Percentiles rank a stretch among this genome's conserved stretches.
Conservation (phyloP, 2,113 vertebrate species). For the Bos javanicus region DNA sequence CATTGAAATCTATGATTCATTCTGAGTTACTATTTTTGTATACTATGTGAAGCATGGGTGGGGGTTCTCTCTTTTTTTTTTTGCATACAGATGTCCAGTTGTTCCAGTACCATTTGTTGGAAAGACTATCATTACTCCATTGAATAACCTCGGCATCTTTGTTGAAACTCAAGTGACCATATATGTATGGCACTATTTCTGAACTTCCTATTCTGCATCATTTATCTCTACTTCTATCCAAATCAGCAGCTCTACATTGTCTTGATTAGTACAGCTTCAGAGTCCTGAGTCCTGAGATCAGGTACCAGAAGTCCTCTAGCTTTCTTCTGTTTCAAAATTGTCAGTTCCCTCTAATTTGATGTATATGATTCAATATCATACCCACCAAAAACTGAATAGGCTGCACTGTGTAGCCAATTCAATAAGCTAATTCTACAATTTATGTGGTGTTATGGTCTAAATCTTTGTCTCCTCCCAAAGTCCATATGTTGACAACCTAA, state of each 20-base stretch:
- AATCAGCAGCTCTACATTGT: background rate
- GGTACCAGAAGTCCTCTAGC: background rate
- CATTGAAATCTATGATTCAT: background rate
- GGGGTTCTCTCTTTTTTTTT: background rate
- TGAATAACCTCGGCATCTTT: background rate
- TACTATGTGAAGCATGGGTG: background rate
- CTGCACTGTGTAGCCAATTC: background rate
- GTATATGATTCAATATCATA: background rate
- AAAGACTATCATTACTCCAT: background rate
- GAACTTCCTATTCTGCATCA: background rate
- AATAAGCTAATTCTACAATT: background rate
- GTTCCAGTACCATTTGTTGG: background rate
- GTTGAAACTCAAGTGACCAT: background rate
- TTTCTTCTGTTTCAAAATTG: background rate
- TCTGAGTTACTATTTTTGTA: background rate
- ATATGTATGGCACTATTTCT: background rate
- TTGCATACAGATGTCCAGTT: background rate
- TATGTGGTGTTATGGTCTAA: background rate
- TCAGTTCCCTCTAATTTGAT: background rate
- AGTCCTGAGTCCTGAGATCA: background rate
- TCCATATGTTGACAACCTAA: background rate
- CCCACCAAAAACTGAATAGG: background rate
- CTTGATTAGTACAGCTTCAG: background rate
- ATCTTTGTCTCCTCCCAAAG: background rate
- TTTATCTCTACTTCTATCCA: background rate